Conservation (phyloP, 2,113 vertebrate species). For the Pseudorectes ferrugineus region DNA sequence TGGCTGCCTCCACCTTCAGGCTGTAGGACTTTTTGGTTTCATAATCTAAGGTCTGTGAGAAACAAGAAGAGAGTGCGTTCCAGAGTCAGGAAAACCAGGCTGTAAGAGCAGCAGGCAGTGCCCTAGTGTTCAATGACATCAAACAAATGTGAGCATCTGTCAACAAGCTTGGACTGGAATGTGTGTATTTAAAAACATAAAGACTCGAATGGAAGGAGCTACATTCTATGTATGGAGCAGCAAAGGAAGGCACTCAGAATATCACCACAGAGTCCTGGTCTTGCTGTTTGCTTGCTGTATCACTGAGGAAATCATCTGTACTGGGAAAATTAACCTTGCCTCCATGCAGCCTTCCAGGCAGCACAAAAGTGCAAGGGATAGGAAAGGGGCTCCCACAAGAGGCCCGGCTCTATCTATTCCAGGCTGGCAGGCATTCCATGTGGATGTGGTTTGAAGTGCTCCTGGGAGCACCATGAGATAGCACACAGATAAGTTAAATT, state of each 20-base stretch:
- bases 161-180: conserved; percentile 34
- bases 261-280: not conserved
- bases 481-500: not conserved
- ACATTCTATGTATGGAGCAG: conserved; percentile 40
- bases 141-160: conserved; percentile 29
- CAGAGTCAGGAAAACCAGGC: not conserved
- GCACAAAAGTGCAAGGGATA: not conserved
- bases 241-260: not conserved
- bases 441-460: not conserved
- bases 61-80: not conserved
- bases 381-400: not conserved
- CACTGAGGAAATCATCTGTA: not conserved
- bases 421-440: not conserved
- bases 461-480: not conserved
- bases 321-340: not conserved
- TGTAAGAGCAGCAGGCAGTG: not conserved
- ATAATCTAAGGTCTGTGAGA: conserved; percentile 86
- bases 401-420: not conserved
- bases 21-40: conserved; percentile 91
- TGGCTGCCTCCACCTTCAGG: conserved; percentile 92
- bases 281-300: not conserved
- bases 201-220: conserved; percentile 43
- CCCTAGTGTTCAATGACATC: conserved; percentile 7
- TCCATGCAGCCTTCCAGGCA: not conserved
- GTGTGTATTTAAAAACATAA: conserved; percentile 20